Evolutionary conservation across 2,113 vertebrate species (phyloP).

Genomic region (Dipodomys spectabilis): DNA sequence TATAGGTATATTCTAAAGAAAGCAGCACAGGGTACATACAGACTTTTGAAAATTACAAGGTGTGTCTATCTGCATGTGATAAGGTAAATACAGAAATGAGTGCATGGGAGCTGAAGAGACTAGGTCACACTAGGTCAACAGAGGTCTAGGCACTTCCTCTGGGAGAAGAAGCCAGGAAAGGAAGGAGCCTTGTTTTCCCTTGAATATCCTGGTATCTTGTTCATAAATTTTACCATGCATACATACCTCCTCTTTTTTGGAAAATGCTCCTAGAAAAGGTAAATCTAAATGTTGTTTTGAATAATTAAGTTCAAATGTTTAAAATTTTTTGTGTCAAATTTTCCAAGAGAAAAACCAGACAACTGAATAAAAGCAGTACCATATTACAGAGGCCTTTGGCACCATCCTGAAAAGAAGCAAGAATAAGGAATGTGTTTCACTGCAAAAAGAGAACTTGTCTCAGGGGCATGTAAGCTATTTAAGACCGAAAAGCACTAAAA

Average conservation of each 20-base stretch:
- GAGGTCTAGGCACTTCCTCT: background rate
- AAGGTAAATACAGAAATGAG: background rate
- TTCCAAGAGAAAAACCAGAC: too few relatives aligned
- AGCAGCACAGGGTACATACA: background rate
- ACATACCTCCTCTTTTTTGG: background rate
- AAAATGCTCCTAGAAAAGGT: constrained; percentile 18
- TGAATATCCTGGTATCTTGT: background rate
- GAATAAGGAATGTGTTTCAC: too few relatives aligned
- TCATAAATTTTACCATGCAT: background rate
- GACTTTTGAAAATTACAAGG: background rate
- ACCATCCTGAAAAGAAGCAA: too few relatives aligned
- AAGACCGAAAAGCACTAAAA: too few relatives aligned
- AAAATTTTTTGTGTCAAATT: too few relatives aligned
- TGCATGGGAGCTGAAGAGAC: background rate
- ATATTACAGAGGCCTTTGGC: too few relatives aligned
- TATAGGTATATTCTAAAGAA: background rate
- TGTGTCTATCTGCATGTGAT: background rate
- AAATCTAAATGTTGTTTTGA: constrained; percentile 24
- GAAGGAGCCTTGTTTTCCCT: background rate
- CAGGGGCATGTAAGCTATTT: too few relatives aligned
- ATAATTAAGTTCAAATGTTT: too few relatives aligned
- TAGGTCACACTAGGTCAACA: background rate
- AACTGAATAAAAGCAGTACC: too few relatives aligned
- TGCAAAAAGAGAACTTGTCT: too few relatives aligned
- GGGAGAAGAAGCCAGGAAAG: background rate